These are phyloP conservation scores for Peromyscus polionotus DNA, from an alignment of 2,113 vertebrate species.

Conservation along the genomic window DNA sequence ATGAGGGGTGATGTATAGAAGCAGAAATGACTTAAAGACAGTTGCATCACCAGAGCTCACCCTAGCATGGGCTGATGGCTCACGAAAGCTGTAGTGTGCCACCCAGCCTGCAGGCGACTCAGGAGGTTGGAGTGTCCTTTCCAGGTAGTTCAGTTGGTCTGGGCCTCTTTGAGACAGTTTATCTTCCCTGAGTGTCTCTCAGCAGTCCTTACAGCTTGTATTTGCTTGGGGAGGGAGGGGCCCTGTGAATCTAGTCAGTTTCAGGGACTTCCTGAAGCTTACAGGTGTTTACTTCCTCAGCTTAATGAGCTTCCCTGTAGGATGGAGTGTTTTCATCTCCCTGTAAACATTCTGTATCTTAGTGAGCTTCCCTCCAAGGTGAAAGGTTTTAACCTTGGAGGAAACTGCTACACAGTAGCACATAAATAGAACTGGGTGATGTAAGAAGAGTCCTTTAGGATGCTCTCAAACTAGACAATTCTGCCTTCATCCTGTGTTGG, in stretches of 20 bases:
- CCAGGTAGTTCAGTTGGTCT: too few relatives aligned
- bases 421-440: not conserved
- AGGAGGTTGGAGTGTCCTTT: not conserved
- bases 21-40: not conserved
- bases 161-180: not conserved
- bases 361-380: not conserved
- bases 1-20: not conserved
- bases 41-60: too few relatives aligned
- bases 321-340: not conserved
- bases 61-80: not conserved
- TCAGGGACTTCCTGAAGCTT: not conserved
- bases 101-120: not conserved
- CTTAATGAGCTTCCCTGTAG: not conserved
- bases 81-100: not conserved
- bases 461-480: not conserved
- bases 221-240: too few relatives aligned
- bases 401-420: not conserved
- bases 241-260: not conserved
- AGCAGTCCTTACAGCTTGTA: not conserved
- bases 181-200: not conserved
- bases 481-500: not conserved
- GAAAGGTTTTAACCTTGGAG: not conserved
- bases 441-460: not conserved
- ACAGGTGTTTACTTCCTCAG: not conserved
- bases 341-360: not conserved